Base-by-base conservation (phyloP, 2,113 vertebrate species). In the Ptilonorhynchus violaceus region DNA sequence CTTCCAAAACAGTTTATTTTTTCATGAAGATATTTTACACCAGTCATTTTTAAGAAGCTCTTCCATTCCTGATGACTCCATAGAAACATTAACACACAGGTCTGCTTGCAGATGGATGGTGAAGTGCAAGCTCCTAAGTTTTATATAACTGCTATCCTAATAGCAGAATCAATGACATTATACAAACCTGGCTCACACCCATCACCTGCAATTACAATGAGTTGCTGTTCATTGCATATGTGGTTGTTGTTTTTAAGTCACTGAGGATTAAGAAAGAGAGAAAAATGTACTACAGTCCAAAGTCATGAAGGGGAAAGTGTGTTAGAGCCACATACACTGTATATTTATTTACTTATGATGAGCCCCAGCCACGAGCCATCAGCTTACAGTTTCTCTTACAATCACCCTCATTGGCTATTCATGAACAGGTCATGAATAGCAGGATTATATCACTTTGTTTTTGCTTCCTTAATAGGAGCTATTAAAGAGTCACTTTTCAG, bases 321-420 rank as follows among this genome's bases (percentile, higher is more conserved):
- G 78, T 86, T 91, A 77, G 89, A 96, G 84, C 94, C 72, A 92
- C 58, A 95, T 81, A 59, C 47, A 58, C 74, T 79, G 86, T 85
- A 84, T 97, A 97, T 97, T 97, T 97, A 96, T 97, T 97, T 97
- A 96, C 92, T 96, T 92, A 95, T 81, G 96, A 97, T 97, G 95
- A 96, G 94, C 81, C 76, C 78, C 93, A 94, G 78, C 84, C 88
- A 92, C 4, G 22, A 97, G 78, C 84, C 94, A 97, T 97, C 92
- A 96, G 73, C 84, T 85, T 97, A 93, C 96, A 96, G 95, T 85
- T 96, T 95, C 97, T 62, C 89, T 96, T 88, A 97, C 97, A 97
- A 97, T 97, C 73, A 66, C 90, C 73, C 37, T 96, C 95, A 96
- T 97, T 97, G 96, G 97, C 93, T 95, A 96, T 97, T 97, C 97